Percentiles rank a stretch among this genome's conserved stretches.
Conservation (phyloP, 37 sponge, comb jelly and placozoan genomes). For the Amphimedon queenslandica region DNA sequence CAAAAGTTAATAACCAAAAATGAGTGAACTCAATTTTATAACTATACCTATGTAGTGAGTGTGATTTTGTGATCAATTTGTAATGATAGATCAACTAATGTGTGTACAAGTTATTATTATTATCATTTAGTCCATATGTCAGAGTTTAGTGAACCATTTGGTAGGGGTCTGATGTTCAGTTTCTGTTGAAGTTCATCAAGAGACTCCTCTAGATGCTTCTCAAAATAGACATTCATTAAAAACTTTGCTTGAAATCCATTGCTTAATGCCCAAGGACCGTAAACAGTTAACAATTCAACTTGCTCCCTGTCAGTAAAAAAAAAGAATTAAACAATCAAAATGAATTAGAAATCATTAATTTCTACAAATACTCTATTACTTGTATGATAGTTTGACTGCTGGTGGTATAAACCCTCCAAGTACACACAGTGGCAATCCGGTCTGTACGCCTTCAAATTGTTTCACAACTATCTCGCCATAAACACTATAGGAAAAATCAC, state of each 20-base stretch:
- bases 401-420: slow-evolving; percentile 47
- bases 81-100: too few species aligned
- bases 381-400: slow-evolving; percentile 18
- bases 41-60: too few species aligned
- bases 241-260: slow-evolving; percentile 23
- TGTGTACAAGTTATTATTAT: too few species aligned
- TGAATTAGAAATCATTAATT: not conserved
- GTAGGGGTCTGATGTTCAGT: not conserved
- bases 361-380: not conserved
- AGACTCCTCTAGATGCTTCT: slow-evolving; percentile 42
- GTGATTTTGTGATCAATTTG: too few species aligned
- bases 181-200: slow-evolving; percentile 27
- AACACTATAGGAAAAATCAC: too few species aligned
- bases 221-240: slow-evolving; percentile 69
- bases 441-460: slow-evolving; percentile 75
- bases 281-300: slow-evolving; percentile 1
- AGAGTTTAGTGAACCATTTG: not conserved
- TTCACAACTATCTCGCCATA: slow-evolving; percentile 57
- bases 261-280: slow-evolving; percentile 44
- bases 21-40: too few species aligned
- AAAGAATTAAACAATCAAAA: not conserved
- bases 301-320: slow-evolving; percentile 13
- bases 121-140: not conserved
- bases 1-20: too few species aligned
- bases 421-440: slow-evolving; percentile 71